Base-by-base conservation (phyloP, 2,113 vertebrate genomes). In the Anolis carolinensis region DNA sequence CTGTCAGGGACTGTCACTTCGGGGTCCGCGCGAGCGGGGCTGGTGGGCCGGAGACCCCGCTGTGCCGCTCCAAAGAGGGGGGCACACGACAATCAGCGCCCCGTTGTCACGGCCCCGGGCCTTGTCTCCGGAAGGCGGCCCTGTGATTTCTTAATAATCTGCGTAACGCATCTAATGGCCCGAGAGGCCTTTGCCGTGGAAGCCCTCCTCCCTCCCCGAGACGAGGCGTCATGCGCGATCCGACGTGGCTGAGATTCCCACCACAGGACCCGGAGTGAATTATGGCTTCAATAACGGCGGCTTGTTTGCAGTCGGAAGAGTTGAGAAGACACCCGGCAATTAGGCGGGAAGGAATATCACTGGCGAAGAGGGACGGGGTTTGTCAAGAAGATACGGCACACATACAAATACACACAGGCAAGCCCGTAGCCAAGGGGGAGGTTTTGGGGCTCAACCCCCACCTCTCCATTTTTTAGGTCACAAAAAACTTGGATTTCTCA, bases 1-100 rank as follows among this genome's bases (percentile, higher is more conserved):
- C 94, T 95, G 95, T 95, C 94, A 95, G 90, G 89, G 91, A 20
- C 88, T 94, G 92, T 94, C 94, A 94, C 72, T 86, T 89, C 94
- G 94, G 90, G 90, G 93, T 95, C 92, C 89, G 74, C 13, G 16
- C 39, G 20, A 67, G 30, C 65, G 90, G 93, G 90, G 79, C 82
- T 94, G 90, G 72, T 71, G 77, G 89, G 48, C 91, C 92, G 93
- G 91, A 92, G 87, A 48, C 73, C 92, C 91, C 0, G 36, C 93
- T 90, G 88, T 25, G 91, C 78, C 92, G 84, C 90, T 93, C 90
- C 92, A 94, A 92, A 81, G 72, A 87, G 92, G 63, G 84, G 88
- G 52, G 92, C 5, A 96, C 78, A 80, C 88, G 21, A 79, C 85
- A 81, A 92, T 74, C 73, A 93, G 90, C 5, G 1, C 81, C 73